phyloP scores from a whole-genome alignment of 2,888 invertebrate species.

The Drosophila maculinotata region DNA sequence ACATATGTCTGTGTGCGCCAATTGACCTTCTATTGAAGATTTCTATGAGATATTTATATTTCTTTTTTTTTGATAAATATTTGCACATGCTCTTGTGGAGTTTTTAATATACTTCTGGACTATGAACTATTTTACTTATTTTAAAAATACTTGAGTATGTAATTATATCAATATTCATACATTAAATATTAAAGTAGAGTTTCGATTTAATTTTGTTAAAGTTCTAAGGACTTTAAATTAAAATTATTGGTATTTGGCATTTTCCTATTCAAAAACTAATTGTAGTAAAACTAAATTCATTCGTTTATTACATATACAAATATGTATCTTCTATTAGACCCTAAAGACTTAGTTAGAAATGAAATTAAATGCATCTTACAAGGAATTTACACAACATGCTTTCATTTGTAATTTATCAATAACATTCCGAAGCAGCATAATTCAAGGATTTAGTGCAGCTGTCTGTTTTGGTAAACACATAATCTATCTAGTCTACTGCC shows the following conservation, averaged over 20 bases:
- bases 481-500: background rate
- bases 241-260: no score
- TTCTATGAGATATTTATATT: constrained; percentile 6
- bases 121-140: background rate
- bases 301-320: no score
- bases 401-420: constrained; percentile 1
- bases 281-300: no score
- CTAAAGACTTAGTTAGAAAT: background rate
- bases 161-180: no score
- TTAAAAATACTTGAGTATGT: no score
- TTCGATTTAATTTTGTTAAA: no score
- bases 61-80: background rate
- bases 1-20: constrained; percentile 12
- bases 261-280: no score
- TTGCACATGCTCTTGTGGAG: background rate
- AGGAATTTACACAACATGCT: background rate
- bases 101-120: background rate
- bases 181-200: no score
- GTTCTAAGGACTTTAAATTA: no score
- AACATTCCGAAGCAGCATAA: background rate
- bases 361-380: background rate
- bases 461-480: background rate
- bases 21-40: constrained; percentile 12
- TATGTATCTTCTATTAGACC: no score
- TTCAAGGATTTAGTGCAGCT: no score